Percentiles rank a stretch among this genome's conserved stretches.
Evolutionary conservation across 1,140 invertebrate genomes (phyloP).

Genomic region (Aradophagus sp.): DNA sequence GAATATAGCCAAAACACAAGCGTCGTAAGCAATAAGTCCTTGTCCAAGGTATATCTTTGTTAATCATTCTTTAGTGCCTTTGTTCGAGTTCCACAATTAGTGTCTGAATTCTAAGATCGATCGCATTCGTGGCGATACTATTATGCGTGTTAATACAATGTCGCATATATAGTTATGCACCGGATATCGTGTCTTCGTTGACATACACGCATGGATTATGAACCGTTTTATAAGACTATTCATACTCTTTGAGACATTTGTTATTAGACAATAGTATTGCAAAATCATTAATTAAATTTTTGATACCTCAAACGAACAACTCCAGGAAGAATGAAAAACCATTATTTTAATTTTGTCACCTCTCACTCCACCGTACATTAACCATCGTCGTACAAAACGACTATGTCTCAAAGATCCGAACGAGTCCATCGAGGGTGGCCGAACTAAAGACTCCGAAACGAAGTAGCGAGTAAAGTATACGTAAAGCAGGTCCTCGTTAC

Average conservation of each 20-base stretch:
- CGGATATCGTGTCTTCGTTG: neutral
- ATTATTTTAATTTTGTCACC: too few species aligned
- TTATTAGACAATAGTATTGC: too few species aligned
- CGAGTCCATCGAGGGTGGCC: constrained; percentile 6
- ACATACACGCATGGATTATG: too few species aligned
- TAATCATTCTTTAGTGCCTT: constrained; percentile 33
- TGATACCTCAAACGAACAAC: too few species aligned
- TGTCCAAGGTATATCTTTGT: constrained; percentile 32
- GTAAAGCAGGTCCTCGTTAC: constrained; percentile 6
- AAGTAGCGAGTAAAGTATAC: constrained; percentile 19
- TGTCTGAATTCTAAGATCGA: constrained; percentile 35
- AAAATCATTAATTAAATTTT: too few species aligned
- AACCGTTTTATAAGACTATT: too few species aligned
- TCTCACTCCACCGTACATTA: too few species aligned
- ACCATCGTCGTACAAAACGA: too few species aligned
- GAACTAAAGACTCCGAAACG: constrained; percentile 3
- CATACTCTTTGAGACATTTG: too few species aligned
- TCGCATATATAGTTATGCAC: constrained; percentile 7
- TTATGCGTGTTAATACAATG: constrained; percentile 40
- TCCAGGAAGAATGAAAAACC: too few species aligned
- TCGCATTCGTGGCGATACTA: constrained; percentile 32
- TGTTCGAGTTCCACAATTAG: constrained; percentile 38
- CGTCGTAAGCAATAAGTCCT: constrained; percentile 13
- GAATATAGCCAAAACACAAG: constrained; percentile 26
- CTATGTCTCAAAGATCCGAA: neutral